Conservation (phyloP, 2,797 vertebrate species). For the Gymnoscopelus braueri region DNA sequence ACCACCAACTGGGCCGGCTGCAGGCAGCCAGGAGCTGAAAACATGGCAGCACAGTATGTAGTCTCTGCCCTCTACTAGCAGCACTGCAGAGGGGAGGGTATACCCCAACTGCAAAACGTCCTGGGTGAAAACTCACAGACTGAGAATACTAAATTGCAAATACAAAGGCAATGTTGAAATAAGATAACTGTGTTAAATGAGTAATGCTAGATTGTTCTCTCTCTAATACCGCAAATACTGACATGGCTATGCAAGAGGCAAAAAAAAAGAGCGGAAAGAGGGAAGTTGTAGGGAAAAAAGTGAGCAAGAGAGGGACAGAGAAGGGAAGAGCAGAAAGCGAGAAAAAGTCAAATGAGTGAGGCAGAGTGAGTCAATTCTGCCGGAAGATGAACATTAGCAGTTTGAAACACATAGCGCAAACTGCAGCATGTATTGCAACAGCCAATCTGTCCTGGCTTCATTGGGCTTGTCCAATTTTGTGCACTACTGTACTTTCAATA, state of each 20-base stretch:
- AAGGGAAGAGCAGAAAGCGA: not conserved
- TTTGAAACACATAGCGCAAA: too few relatives aligned
- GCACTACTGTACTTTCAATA: too few relatives aligned
- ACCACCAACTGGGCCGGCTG: constrained; percentile 63
- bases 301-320: not conserved
- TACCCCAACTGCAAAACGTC: too few relatives aligned
- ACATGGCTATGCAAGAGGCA: not conserved
- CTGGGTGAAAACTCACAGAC: too few relatives aligned
- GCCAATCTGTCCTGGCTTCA: too few relatives aligned
- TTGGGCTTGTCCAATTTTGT: too few relatives aligned
- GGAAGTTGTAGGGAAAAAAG: not conserved
- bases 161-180: too few relatives aligned
- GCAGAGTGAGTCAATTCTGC: not conserved
- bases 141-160: too few relatives aligned
- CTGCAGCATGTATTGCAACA: too few relatives aligned
- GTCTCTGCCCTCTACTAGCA: not conserved
- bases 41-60: constrained; percentile 36
- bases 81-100: constrained; percentile 24
- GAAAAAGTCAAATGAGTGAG: constrained; percentile 4
- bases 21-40: constrained; percentile 35
- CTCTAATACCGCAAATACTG: not conserved
- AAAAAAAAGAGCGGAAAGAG: not conserved
- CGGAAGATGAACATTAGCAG: too few relatives aligned
- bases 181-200: too few relatives aligned
- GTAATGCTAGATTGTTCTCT: too few relatives aligned